These are phyloP conservation scores for Coendou prehensilis DNA, from an alignment of 2,797 vertebrate genomes.

Conservation along the genomic window DNA sequence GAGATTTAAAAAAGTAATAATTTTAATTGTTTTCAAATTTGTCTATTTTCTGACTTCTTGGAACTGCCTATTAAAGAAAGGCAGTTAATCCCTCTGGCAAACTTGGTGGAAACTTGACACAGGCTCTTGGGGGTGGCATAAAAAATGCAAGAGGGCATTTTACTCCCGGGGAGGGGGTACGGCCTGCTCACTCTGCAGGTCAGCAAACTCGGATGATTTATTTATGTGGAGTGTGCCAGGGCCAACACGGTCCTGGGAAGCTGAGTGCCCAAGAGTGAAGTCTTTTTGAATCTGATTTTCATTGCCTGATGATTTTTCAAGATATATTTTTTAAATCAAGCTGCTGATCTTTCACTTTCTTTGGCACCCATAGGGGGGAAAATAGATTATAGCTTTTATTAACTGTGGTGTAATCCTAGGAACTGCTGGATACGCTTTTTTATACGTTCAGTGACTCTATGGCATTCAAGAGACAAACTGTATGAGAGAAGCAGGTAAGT, in stretches of 20 bases:
- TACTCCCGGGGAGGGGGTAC: slow-evolving; percentile 70
- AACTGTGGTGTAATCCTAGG: background rate
- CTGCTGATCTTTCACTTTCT: background rate
- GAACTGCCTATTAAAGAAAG: slow-evolving; percentile 68
- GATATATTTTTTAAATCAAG: slow-evolving; percentile 4
- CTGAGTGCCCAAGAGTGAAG: background rate
- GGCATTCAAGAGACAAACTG: background rate
- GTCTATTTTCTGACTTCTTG: slow-evolving; percentile 20
- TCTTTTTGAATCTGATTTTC: background rate
- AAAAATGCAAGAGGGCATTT: slow-evolving; percentile 88
- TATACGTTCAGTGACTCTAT: background rate
- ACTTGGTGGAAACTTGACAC: slow-evolving; percentile 87
- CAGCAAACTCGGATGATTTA: slow-evolving; percentile 71
- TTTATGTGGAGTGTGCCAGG: background rate
- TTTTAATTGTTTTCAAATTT: background rate
- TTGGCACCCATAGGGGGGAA: background rate
- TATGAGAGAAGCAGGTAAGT: background rate
- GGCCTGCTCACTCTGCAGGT: slow-evolving; percentile 43
- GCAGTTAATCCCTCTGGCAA: slow-evolving; percentile 83
- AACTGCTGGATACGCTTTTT: background rate
- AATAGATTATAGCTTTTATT: background rate
- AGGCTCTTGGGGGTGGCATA: slow-evolving; percentile 84
- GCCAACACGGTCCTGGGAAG: background rate
- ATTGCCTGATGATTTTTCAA: background rate
- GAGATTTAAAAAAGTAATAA: background rate